Evolutionary conservation across 2,888 invertebrate genomes (phyloP), one percentile per base, ranked within the genome.

Genomic region (Criorhina ranunculi): DNA sequence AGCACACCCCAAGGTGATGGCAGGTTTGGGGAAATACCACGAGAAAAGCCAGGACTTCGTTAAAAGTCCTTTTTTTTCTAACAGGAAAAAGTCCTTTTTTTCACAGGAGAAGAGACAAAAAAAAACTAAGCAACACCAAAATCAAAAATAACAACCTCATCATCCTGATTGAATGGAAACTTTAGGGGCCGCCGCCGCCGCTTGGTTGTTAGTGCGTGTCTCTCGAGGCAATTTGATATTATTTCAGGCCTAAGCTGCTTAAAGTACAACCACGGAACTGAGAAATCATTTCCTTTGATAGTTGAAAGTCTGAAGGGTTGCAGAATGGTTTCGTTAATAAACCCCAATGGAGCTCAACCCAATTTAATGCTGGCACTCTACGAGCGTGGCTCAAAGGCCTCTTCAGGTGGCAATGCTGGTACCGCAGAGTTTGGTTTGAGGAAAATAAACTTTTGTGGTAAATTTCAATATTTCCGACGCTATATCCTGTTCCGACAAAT

Each of bases 91-190:
- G 8, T 24, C 24, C 12, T 12, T 12, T 9, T n/a, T n/a, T n/a
- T n/a, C n/a, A n/a, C n/a, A 19, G 17, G 17, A 9, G 8, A 17
- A 29, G 6, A n/a, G 5, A 9, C 49, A 44, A 62, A 57, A 44
- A 42, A 42, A 57, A 29, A 42, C 11, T 9, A 15, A 37, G n/a
- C 40, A 37, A n/a, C 12, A 11, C 53, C n/a, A 40, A 72, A 60
- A 55, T 64, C 55, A 44, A 73, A 73, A 64, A 75, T 44, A 55
- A 55, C 53, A 75, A 55, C 62, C 73, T 42, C 62, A 53, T 33
- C 11, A 37, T 46, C 62, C 19, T 55, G 44, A 51, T 60, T 40
- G 60, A 51, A 33, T 29, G 29, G 29, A 42, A 64, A 55, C 29
- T 24, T 55, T 42, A 24, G 33, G 33, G 37, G 17, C 11, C 29